Evolutionary conservation across 2,797 vertebrate species (phyloP).

Genomic region (Gallirallus australis): DNA sequence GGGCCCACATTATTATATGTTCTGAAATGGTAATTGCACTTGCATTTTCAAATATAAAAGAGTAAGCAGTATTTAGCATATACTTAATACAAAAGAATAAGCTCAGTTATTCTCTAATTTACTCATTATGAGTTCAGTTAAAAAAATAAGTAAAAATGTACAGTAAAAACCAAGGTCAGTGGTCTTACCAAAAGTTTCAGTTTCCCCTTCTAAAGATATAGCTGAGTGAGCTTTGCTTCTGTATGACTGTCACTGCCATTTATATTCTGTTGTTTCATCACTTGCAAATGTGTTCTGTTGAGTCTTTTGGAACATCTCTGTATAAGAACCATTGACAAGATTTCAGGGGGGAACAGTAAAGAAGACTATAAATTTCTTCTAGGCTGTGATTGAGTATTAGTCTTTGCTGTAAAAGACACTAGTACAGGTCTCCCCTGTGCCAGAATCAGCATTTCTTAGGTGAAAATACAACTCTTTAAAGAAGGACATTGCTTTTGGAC

Average conservation of each 20-base stretch:
- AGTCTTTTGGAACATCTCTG: background rate
- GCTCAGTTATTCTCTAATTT: background rate
- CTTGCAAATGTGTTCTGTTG: background rate
- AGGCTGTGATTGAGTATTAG: background rate
- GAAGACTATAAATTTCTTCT: background rate
- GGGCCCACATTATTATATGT: background rate
- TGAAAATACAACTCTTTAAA: background rate
- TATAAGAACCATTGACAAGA: background rate
- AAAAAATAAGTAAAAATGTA: background rate
- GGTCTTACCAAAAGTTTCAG: background rate
- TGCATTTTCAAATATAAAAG: background rate
- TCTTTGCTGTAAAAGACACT: background rate
- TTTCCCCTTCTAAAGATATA: background rate
- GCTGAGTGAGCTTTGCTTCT: background rate
- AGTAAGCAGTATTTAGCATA: background rate
- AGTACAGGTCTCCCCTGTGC: background rate
- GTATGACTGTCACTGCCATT: background rate
- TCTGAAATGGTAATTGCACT: background rate
- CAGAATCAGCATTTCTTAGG: background rate
- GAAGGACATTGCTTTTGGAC: background rate
- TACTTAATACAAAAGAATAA: background rate
- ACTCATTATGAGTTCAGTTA: background rate
- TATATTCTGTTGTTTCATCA: background rate
- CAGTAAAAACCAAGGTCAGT: background rate
- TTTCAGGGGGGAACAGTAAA: background rate